Conservation (phyloP, 2,113 vertebrate genomes). For the Barbus barbus region DNA sequence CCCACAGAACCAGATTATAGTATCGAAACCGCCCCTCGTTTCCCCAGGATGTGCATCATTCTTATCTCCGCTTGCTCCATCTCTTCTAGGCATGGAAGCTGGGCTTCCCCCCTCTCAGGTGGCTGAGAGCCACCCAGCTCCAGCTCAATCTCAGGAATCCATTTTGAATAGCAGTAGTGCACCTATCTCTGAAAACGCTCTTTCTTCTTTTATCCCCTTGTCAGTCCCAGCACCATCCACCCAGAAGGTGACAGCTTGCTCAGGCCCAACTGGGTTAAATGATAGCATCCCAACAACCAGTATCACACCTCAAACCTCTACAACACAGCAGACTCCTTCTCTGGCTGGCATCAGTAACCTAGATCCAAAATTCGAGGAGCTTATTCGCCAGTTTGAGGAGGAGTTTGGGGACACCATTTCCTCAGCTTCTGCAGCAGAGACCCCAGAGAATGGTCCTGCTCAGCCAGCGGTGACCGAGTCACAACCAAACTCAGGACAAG, state of each 20-base stretch:
- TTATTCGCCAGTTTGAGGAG: conserved; percentile 94
- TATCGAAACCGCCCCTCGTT: conserved; percentile 76
- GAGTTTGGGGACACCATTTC: conserved; percentile 85
- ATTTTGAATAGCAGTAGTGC: conserved; percentile 66
- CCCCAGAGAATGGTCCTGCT: conserved; percentile 51
- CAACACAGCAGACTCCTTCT: conserved; percentile 63
- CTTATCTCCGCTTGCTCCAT: conserved; percentile 56
- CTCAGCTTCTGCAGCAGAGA: conserved; percentile 32
- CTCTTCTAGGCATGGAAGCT: conserved; percentile 60
- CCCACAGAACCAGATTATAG: conserved; percentile 83
- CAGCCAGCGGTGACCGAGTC: conserved; percentile 50
- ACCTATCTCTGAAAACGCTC: conserved; percentile 62
- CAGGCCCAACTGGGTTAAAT: conserved; percentile 50
- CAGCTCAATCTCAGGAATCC: conserved; percentile 93
- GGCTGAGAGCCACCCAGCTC: conserved; percentile 71
- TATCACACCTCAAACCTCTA: conserved; percentile 66
- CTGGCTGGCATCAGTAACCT: conserved; percentile 71
- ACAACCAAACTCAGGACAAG: conserved; percentile 65
- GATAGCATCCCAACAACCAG: conserved; percentile 57
- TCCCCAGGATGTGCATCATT: conserved; percentile 63
- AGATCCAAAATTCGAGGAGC: conserved; percentile 92
- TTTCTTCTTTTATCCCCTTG: conserved; percentile 46
- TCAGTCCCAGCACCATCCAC: conserved; percentile 46
- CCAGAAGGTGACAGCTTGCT: conserved; percentile 49
- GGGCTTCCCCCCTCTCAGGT: conserved; percentile 74